Percentiles rank a stretch among this genome's conserved stretches.
Evolutionary conservation across 2,888 invertebrate species (phyloP).

Genomic region (Athrips mouffetella): DNA sequence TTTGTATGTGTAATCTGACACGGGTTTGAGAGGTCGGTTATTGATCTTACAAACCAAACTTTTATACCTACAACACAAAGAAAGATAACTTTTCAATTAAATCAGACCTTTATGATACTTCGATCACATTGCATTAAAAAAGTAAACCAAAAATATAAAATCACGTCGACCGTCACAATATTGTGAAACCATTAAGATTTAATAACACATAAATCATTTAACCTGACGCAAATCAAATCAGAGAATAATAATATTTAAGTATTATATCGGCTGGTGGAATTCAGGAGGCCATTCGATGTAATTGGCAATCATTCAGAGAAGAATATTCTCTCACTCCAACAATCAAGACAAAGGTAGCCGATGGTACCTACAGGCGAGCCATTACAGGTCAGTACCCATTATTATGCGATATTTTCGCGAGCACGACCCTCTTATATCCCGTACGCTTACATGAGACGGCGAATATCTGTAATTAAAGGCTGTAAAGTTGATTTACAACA

Average conservation of each 20-base stretch:
- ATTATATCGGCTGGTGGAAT: conserved; percentile 66
- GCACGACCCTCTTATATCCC: conserved; percentile 73
- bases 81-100: no score
- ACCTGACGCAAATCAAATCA: conserved; percentile 64
- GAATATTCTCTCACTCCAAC: conserved; percentile 70
- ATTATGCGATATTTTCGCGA: conserved; percentile 78
- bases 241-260: conserved; percentile 56
- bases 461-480: conserved; percentile 79
- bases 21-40: no score
- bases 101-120: no score
- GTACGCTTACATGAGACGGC: conserved; percentile 72
- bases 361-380: conserved; percentile 73
- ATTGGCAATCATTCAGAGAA: conserved; percentile 76
- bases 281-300: conserved; percentile 74
- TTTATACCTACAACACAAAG: no score
- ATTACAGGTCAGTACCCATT: conserved; percentile 78
- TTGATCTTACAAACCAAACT: no score
- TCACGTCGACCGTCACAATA: conserved; percentile 31
- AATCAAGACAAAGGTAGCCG: conserved; percentile 76
- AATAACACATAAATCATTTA: conserved; percentile 72
- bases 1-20: no score
- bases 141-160: conserved; percentile 4
- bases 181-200: conserved; percentile 43
- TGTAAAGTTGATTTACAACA: conserved; percentile 78
- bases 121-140: conserved; percentile 1